Evolutionary conservation across 2,113 vertebrate genomes (phyloP).

Genomic region (Sisor rabdophorus): DNA sequence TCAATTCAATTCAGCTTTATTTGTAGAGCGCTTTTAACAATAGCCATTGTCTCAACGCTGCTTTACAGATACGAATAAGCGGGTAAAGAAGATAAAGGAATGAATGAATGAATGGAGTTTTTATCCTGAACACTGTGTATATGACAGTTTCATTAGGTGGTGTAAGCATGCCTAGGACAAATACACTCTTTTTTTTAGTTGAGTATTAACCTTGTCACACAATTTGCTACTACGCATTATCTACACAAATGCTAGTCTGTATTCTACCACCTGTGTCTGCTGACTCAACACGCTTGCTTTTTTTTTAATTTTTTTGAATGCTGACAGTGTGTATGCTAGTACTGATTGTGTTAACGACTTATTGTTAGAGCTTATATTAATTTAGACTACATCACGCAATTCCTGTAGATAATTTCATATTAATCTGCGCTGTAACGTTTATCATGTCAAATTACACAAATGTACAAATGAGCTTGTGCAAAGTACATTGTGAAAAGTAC

Average conservation of each 20-base stretch:
- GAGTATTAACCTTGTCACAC: not conserved
- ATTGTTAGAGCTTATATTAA: not conserved
- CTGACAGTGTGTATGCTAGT: not conserved
- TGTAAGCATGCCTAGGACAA: not conserved
- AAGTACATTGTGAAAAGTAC: too few species aligned
- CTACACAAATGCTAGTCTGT: constrained; percentile 11
- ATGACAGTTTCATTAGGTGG: not conserved
- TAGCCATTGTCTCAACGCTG: too few species aligned
- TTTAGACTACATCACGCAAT: not conserved
- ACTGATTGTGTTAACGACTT: not conserved
- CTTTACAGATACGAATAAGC: too few species aligned
- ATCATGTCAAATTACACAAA: not conserved
- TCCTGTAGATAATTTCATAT: not conserved
- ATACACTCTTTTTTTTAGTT: not conserved
- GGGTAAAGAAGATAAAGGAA: too few species aligned
- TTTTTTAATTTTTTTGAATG: not conserved
- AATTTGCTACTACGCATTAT: not conserved
- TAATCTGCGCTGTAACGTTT: not conserved
- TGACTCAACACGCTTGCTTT: constrained; percentile 29
- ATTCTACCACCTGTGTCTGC: constrained; percentile 36
- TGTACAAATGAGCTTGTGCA: too few species aligned
- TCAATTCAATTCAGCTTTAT: too few species aligned
- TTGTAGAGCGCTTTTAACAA: too few species aligned
- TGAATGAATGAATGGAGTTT: too few species aligned
- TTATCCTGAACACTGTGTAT: too few species aligned